phyloP scores from a whole-genome alignment of 2,888 invertebrate species.

The Vandiemenella viatica region DNA sequence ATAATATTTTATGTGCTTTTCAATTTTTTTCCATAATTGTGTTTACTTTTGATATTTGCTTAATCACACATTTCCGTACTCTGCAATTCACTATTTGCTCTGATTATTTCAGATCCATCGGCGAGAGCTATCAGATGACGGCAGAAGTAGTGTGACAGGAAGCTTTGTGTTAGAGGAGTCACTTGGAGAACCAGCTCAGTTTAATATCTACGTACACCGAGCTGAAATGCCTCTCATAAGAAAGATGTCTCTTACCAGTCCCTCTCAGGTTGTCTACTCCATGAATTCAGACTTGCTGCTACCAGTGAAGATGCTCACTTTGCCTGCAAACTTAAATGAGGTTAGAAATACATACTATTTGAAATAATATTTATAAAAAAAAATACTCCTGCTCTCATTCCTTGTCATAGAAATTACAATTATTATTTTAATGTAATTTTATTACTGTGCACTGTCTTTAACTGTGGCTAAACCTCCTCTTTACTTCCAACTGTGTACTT shows the following conservation, averaged over 20 bases:
- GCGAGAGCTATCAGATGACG: constrained; percentile 33
- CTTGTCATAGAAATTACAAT: no score
- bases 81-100: no score
- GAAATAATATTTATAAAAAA: no score
- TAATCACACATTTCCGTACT: no score
- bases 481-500: no score
- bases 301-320: constrained; percentile 34
- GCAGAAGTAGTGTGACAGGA: constrained; percentile 33
- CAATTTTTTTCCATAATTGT: no score
- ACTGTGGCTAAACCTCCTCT: no score
- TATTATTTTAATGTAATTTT: no score
- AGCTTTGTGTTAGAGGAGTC: constrained; percentile 37
- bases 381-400: no score
- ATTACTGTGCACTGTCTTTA: no score
- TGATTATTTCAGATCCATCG: constrained; percentile 30
- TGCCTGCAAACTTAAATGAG: constrained; percentile 36
- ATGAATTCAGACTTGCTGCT: constrained; percentile 34
- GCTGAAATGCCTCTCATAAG: constrained; percentile 35
- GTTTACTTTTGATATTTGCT: no score
- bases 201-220: constrained; percentile 37
- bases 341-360: constrained; percentile 19
- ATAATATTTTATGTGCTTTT: no score
- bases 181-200: constrained; percentile 35
- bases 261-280: constrained; percentile 32
- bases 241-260: constrained; percentile 33